Evolutionary conservation across 2,797 vertebrate species (phyloP).

Genomic region (Ciconia nigra): DNA sequence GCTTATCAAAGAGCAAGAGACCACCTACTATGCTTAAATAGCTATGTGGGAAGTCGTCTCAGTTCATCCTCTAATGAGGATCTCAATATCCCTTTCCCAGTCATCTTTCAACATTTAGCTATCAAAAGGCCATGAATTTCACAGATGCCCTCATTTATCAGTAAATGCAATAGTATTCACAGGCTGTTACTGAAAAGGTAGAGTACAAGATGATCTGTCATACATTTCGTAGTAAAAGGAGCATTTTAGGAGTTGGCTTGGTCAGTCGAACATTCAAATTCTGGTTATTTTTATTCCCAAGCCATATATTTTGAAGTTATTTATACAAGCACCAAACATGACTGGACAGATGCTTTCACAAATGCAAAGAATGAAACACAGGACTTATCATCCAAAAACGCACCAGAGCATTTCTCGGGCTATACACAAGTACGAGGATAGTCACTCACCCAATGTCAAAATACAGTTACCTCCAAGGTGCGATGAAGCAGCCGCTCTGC

Average conservation of each 20-base stretch:
- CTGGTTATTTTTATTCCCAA: not conserved
- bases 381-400: not conserved
- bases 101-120: not conserved
- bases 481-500: fast-evolving
- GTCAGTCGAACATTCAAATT: not conserved
- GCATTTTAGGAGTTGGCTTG: not conserved
- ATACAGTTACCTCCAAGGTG: not conserved
- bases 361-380: not conserved
- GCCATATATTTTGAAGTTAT: not conserved
- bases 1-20: not conserved
- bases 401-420: not conserved
- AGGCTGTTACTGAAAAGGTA: not conserved
- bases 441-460: not conserved
- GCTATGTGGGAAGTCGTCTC: not conserved
- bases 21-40: not conserved
- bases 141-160: not conserved
- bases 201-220: not conserved
- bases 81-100: not conserved
- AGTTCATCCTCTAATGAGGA: not conserved
- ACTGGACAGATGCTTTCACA: not conserved
- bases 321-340: not conserved
- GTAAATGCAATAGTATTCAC: not conserved
- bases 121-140: not conserved
- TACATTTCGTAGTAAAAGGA: not conserved
- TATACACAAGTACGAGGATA: not conserved